Evolutionary conservation across 2,888 invertebrate genomes (phyloP), one percentile per base, ranked within the genome.

Genomic region (Uloborus plumipes): DNA sequence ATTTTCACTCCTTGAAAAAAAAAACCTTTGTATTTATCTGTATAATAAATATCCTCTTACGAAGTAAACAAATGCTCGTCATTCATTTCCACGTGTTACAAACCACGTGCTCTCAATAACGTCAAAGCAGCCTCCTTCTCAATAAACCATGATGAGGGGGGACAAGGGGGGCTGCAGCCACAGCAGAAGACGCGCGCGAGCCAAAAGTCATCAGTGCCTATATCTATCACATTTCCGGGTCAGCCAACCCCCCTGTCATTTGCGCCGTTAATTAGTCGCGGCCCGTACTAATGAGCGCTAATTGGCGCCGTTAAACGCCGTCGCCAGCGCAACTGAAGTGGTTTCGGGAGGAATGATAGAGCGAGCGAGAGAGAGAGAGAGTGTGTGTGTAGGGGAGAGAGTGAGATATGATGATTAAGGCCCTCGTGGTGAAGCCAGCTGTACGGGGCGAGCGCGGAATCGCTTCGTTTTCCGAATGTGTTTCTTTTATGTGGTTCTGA

Each of bases 191-290:
- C 14, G 49, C 18, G 39, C 49, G 72, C 51, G 66, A 65, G 71
- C 72, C 78, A 79, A 62, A 67, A 80, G 79, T 80, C 79, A 80
- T 80, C 79, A 80, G 62, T 62, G 73, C 67, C 73, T 47, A 73
- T 80, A 80, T 80, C 79, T 67, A 80, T 80, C 79, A 80, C 79
- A 67, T 80, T 80, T 73, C 79, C 73, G 79, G 79, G 79, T 80
- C 79, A 73, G 73, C 79, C 79, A 73, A 67, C 74, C 81, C 75
- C 53, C 67, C 80, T 81, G 81, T 75, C 81, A 69, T 70, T 65
- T 69, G 81, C 74, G 74, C 74, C 81, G 75, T 70, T 82, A 82
- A 82, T 82, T 82, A 82, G 82, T 76, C 69, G 61, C 71, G 76
- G 61, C 51, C 72, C n/a, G 61, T 67, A 47, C 72, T 82, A 82